Percentiles rank a stretch among this genome's conserved stretches.
Conservation (phyloP, 2,113 vertebrate genomes). For the Typhlomys cinereus region DNA sequence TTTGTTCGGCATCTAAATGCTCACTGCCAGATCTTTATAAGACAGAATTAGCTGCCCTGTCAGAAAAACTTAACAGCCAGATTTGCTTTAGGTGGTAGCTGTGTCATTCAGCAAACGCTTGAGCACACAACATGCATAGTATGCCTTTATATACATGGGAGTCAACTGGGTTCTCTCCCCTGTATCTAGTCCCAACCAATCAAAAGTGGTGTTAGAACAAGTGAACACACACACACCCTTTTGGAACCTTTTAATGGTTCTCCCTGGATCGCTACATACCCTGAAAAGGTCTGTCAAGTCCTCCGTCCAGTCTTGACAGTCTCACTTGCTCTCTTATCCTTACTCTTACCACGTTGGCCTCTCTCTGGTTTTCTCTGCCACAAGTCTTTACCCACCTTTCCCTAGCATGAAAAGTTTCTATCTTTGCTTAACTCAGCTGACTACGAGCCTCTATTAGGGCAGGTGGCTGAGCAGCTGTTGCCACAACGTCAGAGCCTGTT, state of each 20-base stretch:
- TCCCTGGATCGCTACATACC: not conserved
- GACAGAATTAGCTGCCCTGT: not conserved
- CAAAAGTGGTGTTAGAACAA: not conserved
- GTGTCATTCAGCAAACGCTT: not conserved
- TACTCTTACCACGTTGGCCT: not conserved
- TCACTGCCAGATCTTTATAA: not conserved
- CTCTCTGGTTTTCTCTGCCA: not conserved
- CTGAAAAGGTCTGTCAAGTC: not conserved
- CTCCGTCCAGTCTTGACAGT: not conserved
- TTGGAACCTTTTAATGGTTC: not conserved
- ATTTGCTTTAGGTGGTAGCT: not conserved
- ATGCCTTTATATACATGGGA: accelerated
- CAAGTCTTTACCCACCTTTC: too few species aligned
- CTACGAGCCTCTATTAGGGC: not conserved
- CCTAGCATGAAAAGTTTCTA: not conserved
- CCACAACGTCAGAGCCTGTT: accelerated
- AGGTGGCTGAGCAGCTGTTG: not conserved
- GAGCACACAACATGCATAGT: too few species aligned
- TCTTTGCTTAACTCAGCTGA: not conserved
- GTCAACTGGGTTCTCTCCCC: not conserved
- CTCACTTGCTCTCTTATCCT: not conserved
- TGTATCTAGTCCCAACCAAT: not conserved
- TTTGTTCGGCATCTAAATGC: not conserved
- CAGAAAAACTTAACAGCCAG: not conserved
- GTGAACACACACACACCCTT: not conserved